A percentile compares a stretch with the other conserved stretches of the same genome.
Conservation (phyloP, 2,113 vertebrate species). For the Oryzias celebensis region DNA sequence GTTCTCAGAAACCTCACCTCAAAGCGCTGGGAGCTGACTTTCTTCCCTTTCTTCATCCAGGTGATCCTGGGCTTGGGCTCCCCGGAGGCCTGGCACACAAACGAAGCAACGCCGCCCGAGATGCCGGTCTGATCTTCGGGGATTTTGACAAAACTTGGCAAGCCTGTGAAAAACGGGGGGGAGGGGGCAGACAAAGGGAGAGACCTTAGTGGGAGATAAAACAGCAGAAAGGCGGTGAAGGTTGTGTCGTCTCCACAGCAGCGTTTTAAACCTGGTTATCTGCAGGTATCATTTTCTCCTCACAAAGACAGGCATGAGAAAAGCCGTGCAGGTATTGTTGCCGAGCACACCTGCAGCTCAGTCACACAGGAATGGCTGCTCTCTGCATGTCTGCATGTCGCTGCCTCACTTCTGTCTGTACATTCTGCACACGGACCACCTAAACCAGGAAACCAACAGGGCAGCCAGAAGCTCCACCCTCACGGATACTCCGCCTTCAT, state of each 20-base stretch:
- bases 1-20: constrained; percentile 78
- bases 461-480: no score
- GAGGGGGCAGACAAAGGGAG: constrained; percentile 8
- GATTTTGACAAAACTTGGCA: constrained; percentile 91
- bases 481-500: no score
- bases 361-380: constrained; percentile 16
- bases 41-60: constrained; percentile 99
- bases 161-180: constrained; percentile 77
- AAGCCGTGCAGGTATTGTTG: constrained; percentile 28
- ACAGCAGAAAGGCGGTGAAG: neutral
- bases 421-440: no score
- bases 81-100: constrained; percentile 94
- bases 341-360: constrained; percentile 40
- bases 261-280: constrained; percentile 29
- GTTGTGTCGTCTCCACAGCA: neutral
- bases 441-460: no score
- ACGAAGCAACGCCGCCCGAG: constrained; percentile 96
- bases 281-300: constrained; percentile 32
- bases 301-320: constrained; percentile 36
- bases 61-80: constrained; percentile 97
- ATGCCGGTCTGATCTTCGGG: constrained; percentile 97
- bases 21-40: constrained; percentile 98
- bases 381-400: constrained; percentile 30
- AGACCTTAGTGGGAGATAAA: constrained; percentile 12
- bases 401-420: neutral